Evolutionary conservation across 2,113 vertebrate genomes (phyloP), one percentile per base, ranked within the genome.

Genomic region (Crotophaga sulcirostris): DNA sequence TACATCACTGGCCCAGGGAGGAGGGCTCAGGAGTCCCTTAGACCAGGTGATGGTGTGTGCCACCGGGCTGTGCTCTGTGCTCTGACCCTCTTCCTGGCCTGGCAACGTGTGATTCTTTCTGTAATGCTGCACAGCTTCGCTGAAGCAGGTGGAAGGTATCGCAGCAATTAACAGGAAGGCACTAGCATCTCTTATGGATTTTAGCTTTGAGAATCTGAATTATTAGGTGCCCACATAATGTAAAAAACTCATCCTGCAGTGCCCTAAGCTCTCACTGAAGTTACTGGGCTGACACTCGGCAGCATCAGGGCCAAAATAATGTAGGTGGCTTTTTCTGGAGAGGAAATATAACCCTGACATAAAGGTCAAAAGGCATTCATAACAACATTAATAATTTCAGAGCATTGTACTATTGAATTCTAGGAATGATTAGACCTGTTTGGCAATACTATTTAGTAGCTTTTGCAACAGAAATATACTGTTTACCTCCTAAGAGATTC

Each of bases 401-500:
- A 90, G 51, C 58, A 29, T 70, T 5, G 4, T 58, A 55, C 52
- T 95, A 85, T 94, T 97, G 66, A 93, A 90, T 87, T 93, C 78
- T 84, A 94, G 67, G 92, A 94, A 96, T 78, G 58, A 70, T 76
- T 79, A 94, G 85, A 66, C 62, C 51, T 95, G 62, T 93, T 91
- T 95, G 91, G 90, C 82, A 74, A 68, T 91, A 67, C 70, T 70
- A 44, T 93, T 96, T 77, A 72, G 75, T 87, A 96, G 93, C 49
- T 83, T 93, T 93, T 78, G 56, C 58, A 76, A 81, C 79, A 91
- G 89, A 95, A 96, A 95, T 93, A 74, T 2, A 11, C 80, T 97
- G 90, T 95, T 97, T 91, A 95, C 59, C 89, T 94, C 87, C 94
- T 11, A 20, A 95, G 91, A 96, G 93, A 93, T 97, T 97, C 93